These are phyloP conservation scores for Drosophila trapezifrons DNA, from an alignment of 1,140 invertebrate species.

Conservation along the genomic window DNA sequence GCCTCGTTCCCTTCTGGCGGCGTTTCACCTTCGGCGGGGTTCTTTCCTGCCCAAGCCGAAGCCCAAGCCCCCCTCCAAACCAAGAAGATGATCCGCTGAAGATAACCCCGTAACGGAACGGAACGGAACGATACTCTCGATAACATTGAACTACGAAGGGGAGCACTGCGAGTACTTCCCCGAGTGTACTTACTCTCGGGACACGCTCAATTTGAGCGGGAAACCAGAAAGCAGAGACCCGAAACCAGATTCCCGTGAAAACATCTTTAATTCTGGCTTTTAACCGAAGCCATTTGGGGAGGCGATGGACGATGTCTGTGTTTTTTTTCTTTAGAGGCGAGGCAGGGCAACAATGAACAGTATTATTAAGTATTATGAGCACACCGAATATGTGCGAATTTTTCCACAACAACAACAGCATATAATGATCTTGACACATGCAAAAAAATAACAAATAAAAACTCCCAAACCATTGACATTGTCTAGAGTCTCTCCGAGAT, in stretches of 20 bases:
- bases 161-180: background rate
- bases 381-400: constrained; percentile 29
- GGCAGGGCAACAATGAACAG: background rate
- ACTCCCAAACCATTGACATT: constrained; percentile 51
- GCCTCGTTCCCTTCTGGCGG: constrained; percentile 24
- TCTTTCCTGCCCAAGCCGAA: constrained; percentile 25
- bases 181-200: constrained; percentile 12
- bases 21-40: constrained; percentile 60
- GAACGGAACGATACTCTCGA: constrained; percentile 3
- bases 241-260: constrained; percentile 69
- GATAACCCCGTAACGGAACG: constrained; percentile 15
- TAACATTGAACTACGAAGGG: constrained; percentile 29
- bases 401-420: background rate
- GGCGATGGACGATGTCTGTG: constrained; percentile 10
- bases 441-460: constrained; percentile 1
- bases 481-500: constrained; percentile 13
- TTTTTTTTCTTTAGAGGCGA: background rate
- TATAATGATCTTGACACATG: constrained; percentile 53
- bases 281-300: constrained; percentile 18
- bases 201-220: constrained; percentile 62
- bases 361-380: constrained; percentile 31
- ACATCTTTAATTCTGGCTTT: constrained; percentile 35
- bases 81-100: constrained; percentile 23
- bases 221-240: constrained; percentile 48
- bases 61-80: background rate